Evolutionary conservation across 2,797 vertebrate species (phyloP).

Genomic region (Siniperca undulata): DNA sequence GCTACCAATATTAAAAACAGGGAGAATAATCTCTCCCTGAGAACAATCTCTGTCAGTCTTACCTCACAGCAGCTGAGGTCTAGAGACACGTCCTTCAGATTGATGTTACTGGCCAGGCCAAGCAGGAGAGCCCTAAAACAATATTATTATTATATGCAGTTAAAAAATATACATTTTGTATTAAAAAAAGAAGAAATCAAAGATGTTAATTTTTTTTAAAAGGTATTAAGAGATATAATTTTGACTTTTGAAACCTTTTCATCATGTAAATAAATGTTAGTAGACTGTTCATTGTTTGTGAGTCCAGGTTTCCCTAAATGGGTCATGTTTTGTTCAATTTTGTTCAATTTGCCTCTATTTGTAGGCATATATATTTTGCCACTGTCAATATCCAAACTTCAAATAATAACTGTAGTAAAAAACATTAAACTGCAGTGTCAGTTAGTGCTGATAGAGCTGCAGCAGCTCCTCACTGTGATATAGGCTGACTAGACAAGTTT

Average conservation of each 20-base stretch:
- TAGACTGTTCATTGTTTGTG: not conserved
- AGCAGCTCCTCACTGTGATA: not conserved
- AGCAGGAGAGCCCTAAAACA: slow-evolving; percentile 91
- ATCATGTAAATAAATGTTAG: not conserved
- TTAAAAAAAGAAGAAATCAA: not conserved
- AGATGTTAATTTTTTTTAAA: not conserved
- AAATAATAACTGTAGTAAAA: not conserved
- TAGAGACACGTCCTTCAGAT: slow-evolving; percentile 92
- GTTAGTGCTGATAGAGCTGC: not conserved
- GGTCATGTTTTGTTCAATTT: not conserved
- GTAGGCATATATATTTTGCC: not conserved
- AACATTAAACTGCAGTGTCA: not conserved
- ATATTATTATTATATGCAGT: not conserved
- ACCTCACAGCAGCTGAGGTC: slow-evolving; percentile 99
- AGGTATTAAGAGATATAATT: not conserved
- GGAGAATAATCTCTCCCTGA: not conserved
- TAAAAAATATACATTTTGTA: not conserved
- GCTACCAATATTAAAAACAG: not conserved
- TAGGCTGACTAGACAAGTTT: not conserved
- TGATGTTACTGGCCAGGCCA: slow-evolving; percentile 95
- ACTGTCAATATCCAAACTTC: not conserved
- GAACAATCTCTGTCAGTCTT: slow-evolving; percentile 61
- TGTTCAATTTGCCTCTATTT: not conserved
- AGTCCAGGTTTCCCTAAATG: not conserved
- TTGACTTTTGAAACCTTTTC: not conserved